These are phyloP conservation scores for Xenotilapia caudafasciata DNA, from an alignment of 2,113 vertebrate genomes.

Conservation along the genomic window DNA sequence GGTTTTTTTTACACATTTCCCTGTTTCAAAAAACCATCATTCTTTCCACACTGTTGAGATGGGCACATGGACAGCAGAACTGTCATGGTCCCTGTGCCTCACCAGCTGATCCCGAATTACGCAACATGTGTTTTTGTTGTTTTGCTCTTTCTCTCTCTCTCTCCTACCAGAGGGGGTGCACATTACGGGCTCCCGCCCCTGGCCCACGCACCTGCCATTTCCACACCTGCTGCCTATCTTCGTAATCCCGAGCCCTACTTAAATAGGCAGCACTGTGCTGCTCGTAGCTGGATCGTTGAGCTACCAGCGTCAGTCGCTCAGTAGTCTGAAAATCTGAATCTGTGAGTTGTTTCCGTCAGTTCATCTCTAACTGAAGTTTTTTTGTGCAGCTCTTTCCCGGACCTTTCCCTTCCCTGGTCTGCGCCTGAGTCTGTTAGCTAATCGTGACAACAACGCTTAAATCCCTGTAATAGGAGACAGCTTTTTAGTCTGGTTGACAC, in stretches of 20 bases:
- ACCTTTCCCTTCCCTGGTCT: too few species aligned
- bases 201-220: not conserved
- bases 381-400: too few species aligned
- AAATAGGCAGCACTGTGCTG: not conserved
- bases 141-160: accelerated
- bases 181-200: accelerated
- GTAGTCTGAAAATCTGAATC: accelerated
- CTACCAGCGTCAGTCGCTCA: accelerated
- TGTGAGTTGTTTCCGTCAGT: too few species aligned
- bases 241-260: accelerated
- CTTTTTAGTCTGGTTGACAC: not conserved
- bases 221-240: not conserved
- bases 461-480: accelerated
- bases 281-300: accelerated
- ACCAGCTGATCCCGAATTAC: too few species aligned
- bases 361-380: too few species aligned
- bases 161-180: accelerated
- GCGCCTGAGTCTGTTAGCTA: too few species aligned
- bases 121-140: not conserved
- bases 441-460: not conserved
- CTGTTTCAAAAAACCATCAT: not conserved
- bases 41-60: not conserved
- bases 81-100: not conserved
- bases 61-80: not conserved
- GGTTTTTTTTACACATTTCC: not conserved